phyloP scores from a whole-genome alignment of 2,888 invertebrate genomes.

The Linnaemya tessellans region DNA sequence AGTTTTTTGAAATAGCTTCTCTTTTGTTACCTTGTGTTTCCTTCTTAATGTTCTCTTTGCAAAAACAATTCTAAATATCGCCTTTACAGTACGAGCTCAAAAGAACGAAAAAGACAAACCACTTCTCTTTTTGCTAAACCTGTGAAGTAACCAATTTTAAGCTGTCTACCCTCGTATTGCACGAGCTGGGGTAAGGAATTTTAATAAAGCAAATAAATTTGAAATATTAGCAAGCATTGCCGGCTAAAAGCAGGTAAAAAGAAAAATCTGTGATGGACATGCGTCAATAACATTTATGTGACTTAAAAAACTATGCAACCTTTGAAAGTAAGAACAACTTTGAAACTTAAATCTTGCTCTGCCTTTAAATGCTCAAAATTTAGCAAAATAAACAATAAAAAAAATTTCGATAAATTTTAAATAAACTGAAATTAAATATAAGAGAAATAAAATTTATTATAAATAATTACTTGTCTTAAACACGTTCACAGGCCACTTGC shows the following conservation, averaged over 20 bases:
- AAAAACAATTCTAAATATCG: no score
- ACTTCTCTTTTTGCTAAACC: no score
- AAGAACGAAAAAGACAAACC: no score
- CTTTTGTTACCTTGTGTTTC: no score
- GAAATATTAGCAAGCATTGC: not conserved
- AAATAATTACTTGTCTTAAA: conserved; percentile 17
- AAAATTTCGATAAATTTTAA: no score
- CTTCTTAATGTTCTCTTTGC: no score
- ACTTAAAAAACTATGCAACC: not conserved
- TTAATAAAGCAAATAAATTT: conserved; percentile 4
- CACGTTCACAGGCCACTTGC: conserved; percentile 30
- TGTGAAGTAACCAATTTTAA: no score
- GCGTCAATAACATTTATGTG: conserved; percentile 12
- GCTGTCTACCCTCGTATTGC: not conserved
- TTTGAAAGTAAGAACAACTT: not conserved
- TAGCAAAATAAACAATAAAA: no score
- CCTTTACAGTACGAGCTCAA: no score
- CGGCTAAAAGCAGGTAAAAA: not conserved
- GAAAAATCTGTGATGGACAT: conserved; percentile 6
- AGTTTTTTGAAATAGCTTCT: no score
- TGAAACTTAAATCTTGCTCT: no score
- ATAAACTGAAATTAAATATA: not conserved
- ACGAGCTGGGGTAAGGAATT: not conserved
- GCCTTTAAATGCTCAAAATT: no score
- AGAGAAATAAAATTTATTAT: not conserved